A percentile compares a stretch with the other conserved stretches of the same genome.
These are phyloP conservation scores for Pseudeuparius sepicola DNA, from an alignment of 2,888 invertebrate genomes.

Conservation along the genomic window DNA sequence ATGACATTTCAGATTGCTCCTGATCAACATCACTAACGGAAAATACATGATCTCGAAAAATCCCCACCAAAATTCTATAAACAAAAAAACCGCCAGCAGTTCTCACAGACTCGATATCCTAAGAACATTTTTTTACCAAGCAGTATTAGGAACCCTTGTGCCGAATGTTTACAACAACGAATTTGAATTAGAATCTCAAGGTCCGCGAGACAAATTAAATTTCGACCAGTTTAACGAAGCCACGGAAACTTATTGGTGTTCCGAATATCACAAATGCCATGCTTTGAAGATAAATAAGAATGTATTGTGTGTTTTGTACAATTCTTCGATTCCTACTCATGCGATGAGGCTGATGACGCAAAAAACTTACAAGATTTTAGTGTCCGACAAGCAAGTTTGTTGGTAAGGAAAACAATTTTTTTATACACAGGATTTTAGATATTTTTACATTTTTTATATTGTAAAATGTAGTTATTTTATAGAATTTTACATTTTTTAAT, in stretches of 20 bases:
- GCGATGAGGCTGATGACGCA: slow-evolving; percentile 64
- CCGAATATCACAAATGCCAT: slow-evolving; percentile 80
- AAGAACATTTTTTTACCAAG: slow-evolving; percentile 64
- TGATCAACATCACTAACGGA: slow-evolving; percentile 53
- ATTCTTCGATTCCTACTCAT: slow-evolving; percentile 62
- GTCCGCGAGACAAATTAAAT: slow-evolving; percentile 18
- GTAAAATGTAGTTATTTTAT: no score
- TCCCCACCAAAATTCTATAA: slow-evolving; percentile 46
- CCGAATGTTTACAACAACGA: slow-evolving; percentile 23
- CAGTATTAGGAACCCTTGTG: slow-evolving; percentile 44
- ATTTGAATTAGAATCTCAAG: slow-evolving; percentile 16
- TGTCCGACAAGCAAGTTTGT: slow-evolving; percentile 56
- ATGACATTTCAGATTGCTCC: slow-evolving; percentile 51
- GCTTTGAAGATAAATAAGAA: slow-evolving; percentile 56
- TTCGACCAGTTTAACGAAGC: slow-evolving; percentile 32
- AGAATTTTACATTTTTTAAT: no score
- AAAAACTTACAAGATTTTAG: slow-evolving; percentile 52
- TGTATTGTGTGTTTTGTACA: slow-evolving; percentile 64
- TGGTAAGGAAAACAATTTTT: no score
- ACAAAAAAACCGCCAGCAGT: slow-evolving; percentile 53
- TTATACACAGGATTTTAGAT: no score
- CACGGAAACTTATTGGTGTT: slow-evolving; percentile 70
- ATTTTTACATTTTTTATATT: no score
- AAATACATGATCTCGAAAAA: slow-evolving; percentile 65
- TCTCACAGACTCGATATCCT: slow-evolving; percentile 62